Evolutionary conservation across 2,888 invertebrate species (phyloP).

Genomic region (Siphonodentalium dalli): DNA sequence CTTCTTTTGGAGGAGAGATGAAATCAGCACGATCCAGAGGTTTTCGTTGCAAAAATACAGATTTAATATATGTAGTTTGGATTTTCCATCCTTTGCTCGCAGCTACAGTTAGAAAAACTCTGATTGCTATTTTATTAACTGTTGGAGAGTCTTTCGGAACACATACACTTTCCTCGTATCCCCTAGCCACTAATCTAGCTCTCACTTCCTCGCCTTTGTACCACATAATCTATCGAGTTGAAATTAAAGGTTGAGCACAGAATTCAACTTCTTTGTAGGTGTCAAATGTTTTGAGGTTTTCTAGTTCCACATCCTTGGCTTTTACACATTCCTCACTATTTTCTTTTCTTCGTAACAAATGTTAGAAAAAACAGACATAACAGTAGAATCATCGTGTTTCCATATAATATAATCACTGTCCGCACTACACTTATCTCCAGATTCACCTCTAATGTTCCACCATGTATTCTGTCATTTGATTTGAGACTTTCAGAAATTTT

Average conservation of each 20-base stretch:
- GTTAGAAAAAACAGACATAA: too few species aligned
- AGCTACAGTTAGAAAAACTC: conserved; percentile 22
- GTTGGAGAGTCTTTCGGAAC: conserved; percentile 19
- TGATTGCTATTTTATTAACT: conserved; percentile 19
- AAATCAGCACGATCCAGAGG: conserved; percentile 22
- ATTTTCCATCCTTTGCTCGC: conserved; percentile 25
- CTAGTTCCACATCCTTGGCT: conserved; percentile 9
- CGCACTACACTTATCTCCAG: too few species aligned
- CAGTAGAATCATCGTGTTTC: too few species aligned
- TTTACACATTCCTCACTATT: background rate
- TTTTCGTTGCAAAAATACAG: conserved; percentile 29
- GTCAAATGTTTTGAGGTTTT: conserved; percentile 7
- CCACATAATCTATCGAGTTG: conserved; percentile 24
- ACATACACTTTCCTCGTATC: conserved; percentile 22
- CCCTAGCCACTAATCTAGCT: conserved; percentile 30
- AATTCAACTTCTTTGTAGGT: conserved; percentile 16
- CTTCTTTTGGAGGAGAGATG: conserved; percentile 24
- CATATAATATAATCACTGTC: too few species aligned
- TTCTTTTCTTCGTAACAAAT: too few species aligned
- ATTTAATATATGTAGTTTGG: conserved; percentile 32
- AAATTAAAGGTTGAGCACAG: conserved; percentile 15
- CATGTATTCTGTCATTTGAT: too few species aligned
- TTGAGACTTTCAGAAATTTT: too few species aligned
- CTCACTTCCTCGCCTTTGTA: conserved; percentile 16
- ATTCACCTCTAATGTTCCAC: too few species aligned